Percentiles rank a stretch among this genome's conserved stretches.
These are phyloP conservation scores for Nerophis ophidion DNA, from an alignment of 2,113 vertebrate species.

Conservation along the genomic window DNA sequence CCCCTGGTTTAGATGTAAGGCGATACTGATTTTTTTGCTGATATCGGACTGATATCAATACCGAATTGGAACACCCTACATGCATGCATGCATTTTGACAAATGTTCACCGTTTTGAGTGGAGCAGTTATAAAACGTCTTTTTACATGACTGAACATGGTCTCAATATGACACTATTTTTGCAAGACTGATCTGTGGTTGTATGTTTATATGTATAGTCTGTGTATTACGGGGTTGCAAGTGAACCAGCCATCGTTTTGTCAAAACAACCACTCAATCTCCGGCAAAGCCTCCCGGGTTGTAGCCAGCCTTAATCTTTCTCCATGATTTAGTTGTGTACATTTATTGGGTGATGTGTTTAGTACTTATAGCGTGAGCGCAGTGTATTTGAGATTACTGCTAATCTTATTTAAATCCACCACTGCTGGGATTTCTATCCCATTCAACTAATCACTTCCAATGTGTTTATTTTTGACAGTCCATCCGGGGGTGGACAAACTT, in stretches of 20 bases:
- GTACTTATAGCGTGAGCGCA: not conserved
- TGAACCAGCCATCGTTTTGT: not conserved
- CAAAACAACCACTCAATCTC: constrained; percentile 1
- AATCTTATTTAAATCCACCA: constrained; percentile 11
- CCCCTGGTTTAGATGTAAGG: no score
- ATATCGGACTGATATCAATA: no score
- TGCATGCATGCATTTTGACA: no score
- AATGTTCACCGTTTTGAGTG: no score
- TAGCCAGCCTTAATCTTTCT: constrained; percentile 1
- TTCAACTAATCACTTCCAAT: not conserved
- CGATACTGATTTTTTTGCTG: no score
- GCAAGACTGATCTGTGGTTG: not conserved
- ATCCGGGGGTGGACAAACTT: not conserved
- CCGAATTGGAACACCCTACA: no score
- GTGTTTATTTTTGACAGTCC: constrained; percentile 3
- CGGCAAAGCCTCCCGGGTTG: not conserved
- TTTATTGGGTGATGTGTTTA: constrained; percentile 2
- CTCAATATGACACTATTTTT: not conserved
- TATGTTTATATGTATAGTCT: no score
- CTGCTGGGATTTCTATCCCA: constrained; percentile 5
- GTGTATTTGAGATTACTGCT: constrained; percentile 6
- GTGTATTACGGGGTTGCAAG: no score
- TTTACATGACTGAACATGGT: no score
- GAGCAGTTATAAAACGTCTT: no score
- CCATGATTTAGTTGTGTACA: not conserved